Evolutionary conservation across 2,888 invertebrate genomes (phyloP).

Genomic region (Ochropleura leucogaster): DNA sequence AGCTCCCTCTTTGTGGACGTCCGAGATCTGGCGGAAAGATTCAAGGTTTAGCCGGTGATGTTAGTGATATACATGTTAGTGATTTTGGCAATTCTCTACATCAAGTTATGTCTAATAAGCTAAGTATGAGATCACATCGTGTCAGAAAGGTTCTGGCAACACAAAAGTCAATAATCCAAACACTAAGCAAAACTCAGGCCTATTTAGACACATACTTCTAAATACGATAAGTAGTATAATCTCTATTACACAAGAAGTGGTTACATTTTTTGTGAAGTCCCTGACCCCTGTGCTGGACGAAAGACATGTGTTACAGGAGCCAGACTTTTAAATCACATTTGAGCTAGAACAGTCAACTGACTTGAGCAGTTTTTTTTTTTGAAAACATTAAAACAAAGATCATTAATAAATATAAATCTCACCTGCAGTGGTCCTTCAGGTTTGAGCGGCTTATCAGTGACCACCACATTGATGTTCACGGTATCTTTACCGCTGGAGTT

Average conservation of each 20-base stretch:
- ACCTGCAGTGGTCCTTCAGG: conserved; percentile 98
- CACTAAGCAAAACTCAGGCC: neutral
- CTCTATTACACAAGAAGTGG: no score
- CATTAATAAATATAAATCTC: conserved; percentile 17
- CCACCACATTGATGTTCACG: conserved; percentile 95
- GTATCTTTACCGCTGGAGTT: conserved; percentile 97
- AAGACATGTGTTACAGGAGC: no score
- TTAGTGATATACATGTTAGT: neutral
- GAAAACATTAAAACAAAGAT: neutral
- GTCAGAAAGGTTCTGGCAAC: neutral
- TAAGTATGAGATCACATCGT: neutral
- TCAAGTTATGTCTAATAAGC: neutral
- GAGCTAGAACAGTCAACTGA: neutral
- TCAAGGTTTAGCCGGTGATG: neutral
- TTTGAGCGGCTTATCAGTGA: conserved; percentile 96
- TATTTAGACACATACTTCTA: neutral
- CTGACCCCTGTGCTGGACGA: no score
- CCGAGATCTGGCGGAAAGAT: conserved; percentile 89
- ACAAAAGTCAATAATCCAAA: neutral
- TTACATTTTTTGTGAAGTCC: no score
- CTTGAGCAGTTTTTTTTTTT: no score
- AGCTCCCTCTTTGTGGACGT: conserved; percentile 98
- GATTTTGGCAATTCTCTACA: neutral
- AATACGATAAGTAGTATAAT: no score
- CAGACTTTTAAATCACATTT: neutral